Evolutionary conservation across 2,113 vertebrate genomes (phyloP), one percentile per base, ranked within the genome.

Genomic region (Calidris pugnax): DNA sequence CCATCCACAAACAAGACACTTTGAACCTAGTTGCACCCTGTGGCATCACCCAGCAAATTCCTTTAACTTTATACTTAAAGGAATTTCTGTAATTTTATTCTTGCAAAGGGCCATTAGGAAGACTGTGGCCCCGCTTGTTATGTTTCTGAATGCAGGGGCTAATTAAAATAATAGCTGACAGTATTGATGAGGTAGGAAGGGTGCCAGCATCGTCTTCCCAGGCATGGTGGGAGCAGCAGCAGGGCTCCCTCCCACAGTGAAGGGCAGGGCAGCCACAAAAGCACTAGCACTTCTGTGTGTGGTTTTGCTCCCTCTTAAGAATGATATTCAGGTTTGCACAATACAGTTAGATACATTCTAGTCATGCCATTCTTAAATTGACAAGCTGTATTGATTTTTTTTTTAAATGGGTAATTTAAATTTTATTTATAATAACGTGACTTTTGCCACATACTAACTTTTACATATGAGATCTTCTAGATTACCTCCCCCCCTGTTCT

Each of bases 221-320:
- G 57, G 53, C 19, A 3, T 22, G 83, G 59, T 3, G 4, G 71
- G 32, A 90, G 48, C 71, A 50, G 22, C 0, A 0, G 6, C 30
- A 47, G 47, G 67, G 68, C 45, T 85, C 6, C 41, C 60, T 63
- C 35, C 35, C 13, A 6, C 60, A n/a, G 57, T 8, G 47, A 89
- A 81, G 50, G 41, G 19, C 71, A 78, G 41, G 56, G 56, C 47
- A 71, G 39, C 47, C 69, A 87, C 66, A 89, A 81, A 85, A 56
- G 28, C 73, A 64, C 55, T 55, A 32, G 14, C 24, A 41, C 18
- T 59, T 72, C 22, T 48, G 8, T 18, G 10, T 77, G 47, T 72
- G 28, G 4, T 47, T 95, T 89, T 93, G 26, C 53, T 82, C 16
- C 9, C 55, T 33, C 23, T 47, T 39, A 39, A 21, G 39, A 93